Evolutionary conservation across 2,797 vertebrate genomes (phyloP).

Genomic region (Lagocephalus sceleratus): DNA sequence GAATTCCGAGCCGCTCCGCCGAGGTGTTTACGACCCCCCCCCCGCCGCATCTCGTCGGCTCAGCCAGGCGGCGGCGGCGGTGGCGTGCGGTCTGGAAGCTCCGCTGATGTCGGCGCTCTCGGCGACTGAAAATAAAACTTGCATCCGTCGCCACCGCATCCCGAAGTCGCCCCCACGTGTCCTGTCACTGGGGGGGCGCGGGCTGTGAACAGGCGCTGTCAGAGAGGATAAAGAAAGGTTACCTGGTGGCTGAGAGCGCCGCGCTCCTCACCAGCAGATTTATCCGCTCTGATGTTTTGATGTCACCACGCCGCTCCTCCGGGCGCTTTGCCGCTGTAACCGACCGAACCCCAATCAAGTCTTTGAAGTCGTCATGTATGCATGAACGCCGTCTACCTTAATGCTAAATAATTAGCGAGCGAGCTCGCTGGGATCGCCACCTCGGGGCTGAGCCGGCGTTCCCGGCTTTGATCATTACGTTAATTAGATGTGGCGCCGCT

Average conservation of each 20-base stretch:
- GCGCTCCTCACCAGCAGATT: constrained; percentile 67
- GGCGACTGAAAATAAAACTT: constrained; percentile 52
- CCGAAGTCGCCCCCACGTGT: constrained; percentile 49
- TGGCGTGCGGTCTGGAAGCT: too few species aligned
- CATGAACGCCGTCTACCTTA: constrained; percentile 80
- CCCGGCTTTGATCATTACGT: constrained; percentile 81
- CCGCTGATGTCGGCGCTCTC: constrained; percentile 13
- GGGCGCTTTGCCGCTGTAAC: constrained; percentile 73
- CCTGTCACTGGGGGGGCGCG: constrained; percentile 61
- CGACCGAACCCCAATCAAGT: constrained; percentile 77
- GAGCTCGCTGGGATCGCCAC: constrained; percentile 71
- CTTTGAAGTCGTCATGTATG: constrained; percentile 81
- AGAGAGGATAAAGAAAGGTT: constrained; percentile 74
- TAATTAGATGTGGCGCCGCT: constrained; percentile 82
- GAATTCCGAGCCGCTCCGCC: too few species aligned
- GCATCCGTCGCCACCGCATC: constrained; percentile 48
- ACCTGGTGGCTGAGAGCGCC: constrained; percentile 73
- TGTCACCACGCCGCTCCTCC: constrained; percentile 69
- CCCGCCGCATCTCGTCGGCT: too few species aligned
- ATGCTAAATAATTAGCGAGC: constrained; percentile 83
- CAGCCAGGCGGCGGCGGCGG: too few species aligned
- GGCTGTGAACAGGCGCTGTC: constrained; percentile 71
- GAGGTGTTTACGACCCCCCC: too few species aligned
- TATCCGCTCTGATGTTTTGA: constrained; percentile 82
- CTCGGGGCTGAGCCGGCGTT: constrained; percentile 75